Conservation (phyloP, 2,888 invertebrate species). For the Neria commutata region DNA sequence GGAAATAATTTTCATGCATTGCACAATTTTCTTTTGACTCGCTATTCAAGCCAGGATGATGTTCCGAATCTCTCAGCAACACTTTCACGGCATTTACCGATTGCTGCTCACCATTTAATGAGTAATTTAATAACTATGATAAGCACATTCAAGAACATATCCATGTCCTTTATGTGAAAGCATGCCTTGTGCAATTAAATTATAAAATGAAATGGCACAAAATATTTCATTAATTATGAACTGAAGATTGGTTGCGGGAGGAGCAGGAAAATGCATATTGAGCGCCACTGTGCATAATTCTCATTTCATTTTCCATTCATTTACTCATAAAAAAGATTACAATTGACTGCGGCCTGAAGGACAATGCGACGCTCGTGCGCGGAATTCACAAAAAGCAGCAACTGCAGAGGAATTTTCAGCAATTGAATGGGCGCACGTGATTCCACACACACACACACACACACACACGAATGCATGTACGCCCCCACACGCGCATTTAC, state of each 20-base stretch:
- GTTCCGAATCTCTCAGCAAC: too few species aligned
- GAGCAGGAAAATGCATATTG: neutral
- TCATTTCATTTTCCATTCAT: neutral
- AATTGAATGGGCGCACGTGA: slow-evolving; percentile 8
- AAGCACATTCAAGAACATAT: too few species aligned
- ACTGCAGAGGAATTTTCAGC: neutral
- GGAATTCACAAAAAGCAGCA: neutral
- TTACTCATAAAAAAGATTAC: slow-evolving; percentile 8
- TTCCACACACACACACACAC: neutral
- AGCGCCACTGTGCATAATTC: neutral
- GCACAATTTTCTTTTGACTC: too few species aligned
- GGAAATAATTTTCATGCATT: too few species aligned
- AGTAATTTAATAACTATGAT: too few species aligned
- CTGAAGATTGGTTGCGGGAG: too few species aligned
- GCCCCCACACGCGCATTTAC: neutral
- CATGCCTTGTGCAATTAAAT: neutral
- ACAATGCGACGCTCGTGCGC: neutral
- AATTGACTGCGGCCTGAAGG: slow-evolving; percentile 2
- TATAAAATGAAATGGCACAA: too few species aligned
- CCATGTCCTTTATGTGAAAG: too few species aligned
- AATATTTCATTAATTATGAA: neutral
- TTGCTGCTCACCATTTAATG: too few species aligned
- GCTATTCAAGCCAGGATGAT: too few species aligned
- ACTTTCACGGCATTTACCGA: too few species aligned
- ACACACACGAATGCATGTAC: neutral